phyloP scores from a whole-genome alignment of 1,140 invertebrate species.

The Sycophaga agraensis region DNA sequence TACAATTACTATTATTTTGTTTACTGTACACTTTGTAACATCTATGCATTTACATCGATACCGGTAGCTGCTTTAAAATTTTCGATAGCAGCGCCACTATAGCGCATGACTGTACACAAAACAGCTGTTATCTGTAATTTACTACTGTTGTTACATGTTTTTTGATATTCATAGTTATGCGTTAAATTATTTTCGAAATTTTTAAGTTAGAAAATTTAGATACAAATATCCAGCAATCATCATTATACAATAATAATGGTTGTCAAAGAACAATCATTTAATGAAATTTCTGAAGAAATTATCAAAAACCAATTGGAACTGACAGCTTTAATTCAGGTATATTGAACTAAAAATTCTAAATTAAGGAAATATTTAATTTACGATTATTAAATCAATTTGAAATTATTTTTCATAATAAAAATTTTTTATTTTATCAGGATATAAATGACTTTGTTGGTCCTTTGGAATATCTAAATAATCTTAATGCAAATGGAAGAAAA shows the following conservation, averaged over 20 bases:
- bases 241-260: slow-evolving; percentile 34
- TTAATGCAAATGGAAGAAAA: slow-evolving; percentile 71
- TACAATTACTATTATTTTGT: too few species aligned
- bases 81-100: too few species aligned
- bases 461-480: slow-evolving; percentile 66
- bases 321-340: slow-evolving; percentile 76
- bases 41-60: too few species aligned
- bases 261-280: slow-evolving; percentile 33
- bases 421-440: slow-evolving; percentile 64
- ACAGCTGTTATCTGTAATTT: too few species aligned
- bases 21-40: too few species aligned
- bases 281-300: slow-evolving; percentile 62
- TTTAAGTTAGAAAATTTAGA: too few species aligned
- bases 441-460: slow-evolving; percentile 69
- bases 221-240: too few species aligned
- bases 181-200: too few species aligned
- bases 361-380: slow-evolving; percentile 20
- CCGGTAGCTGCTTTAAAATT: too few species aligned
- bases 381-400: slow-evolving; percentile 4
- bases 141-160: too few species aligned
- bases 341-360: background rate
- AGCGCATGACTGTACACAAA: too few species aligned
- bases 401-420: background rate
- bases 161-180: too few species aligned
- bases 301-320: slow-evolving; percentile 72